These are phyloP conservation scores for Wiebesia pumilae DNA, from an alignment of 1,140 invertebrate species.

Conservation along the genomic window DNA sequence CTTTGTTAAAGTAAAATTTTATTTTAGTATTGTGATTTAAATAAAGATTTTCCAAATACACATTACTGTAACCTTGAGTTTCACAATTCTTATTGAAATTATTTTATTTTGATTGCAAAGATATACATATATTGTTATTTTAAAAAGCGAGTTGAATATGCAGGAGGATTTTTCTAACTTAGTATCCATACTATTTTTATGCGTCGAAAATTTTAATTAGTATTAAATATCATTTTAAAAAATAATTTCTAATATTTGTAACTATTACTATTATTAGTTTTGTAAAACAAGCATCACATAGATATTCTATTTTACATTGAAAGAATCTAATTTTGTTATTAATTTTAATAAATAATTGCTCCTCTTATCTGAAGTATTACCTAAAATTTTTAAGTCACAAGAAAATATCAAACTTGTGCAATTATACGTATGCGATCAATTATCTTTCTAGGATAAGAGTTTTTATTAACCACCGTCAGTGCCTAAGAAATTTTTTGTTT, in stretches of 20 bases:
- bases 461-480: constrained; percentile 45
- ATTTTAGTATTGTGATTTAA: too few relatives aligned
- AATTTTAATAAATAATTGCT: too few relatives aligned
- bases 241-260: not conserved
- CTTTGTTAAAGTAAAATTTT: too few relatives aligned
- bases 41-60: too few relatives aligned
- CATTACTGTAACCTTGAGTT: too few relatives aligned
- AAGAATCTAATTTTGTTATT: too few relatives aligned
- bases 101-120: too few relatives aligned
- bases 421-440: constrained; percentile 41
- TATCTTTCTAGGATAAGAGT: constrained; percentile 16
- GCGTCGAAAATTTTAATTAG: not conserved
- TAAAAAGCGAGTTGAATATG: not conserved
- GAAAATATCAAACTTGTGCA: constrained; percentile 43
- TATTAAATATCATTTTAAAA: not conserved
- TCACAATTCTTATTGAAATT: too few relatives aligned
- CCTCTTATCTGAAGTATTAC: too few relatives aligned
- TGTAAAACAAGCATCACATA: not conserved
- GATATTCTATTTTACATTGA: too few relatives aligned
- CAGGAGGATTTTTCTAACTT: not conserved
- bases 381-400: constrained; percentile 3
- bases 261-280: not conserved
- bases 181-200: constrained; percentile 2
- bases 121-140: not conserved
- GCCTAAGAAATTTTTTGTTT: constrained; percentile 36